phyloP scores from a whole-genome alignment of 2,797 vertebrate species.

The Chromis chromis region DNA sequence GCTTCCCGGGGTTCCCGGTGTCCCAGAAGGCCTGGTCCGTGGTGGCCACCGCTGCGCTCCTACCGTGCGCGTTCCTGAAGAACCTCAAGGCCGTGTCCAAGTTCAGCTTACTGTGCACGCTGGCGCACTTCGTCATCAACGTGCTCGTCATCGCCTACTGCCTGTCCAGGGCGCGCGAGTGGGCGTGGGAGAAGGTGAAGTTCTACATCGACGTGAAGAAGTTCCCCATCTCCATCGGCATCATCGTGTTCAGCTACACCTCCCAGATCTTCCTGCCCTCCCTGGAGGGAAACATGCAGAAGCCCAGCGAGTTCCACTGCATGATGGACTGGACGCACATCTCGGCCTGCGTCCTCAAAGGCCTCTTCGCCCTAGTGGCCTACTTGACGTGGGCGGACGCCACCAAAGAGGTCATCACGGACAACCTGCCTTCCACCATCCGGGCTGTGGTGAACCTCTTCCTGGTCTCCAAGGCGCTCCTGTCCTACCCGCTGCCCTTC shows the following conservation, averaged over 20 bases:
- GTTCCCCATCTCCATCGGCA: slow-evolving; percentile 95
- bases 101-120: slow-evolving; percentile 94
- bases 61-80: slow-evolving; percentile 94
- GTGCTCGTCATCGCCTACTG: slow-evolving; percentile 95
- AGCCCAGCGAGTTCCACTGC: slow-evolving; percentile 93
- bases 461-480: slow-evolving; percentile 92
- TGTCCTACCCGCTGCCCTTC: slow-evolving; percentile 94
- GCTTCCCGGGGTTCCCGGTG: slow-evolving; percentile 91
- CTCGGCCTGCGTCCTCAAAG: slow-evolving; percentile 93
- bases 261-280: slow-evolving; percentile 97
- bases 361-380: slow-evolving; percentile 94
- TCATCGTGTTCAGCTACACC: slow-evolving; percentile 98
- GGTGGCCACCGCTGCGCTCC: slow-evolving; percentile 89
- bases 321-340: slow-evolving; percentile 99
- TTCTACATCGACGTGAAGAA: slow-evolving; percentile 98
- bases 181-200: slow-evolving; percentile 98
- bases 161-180: slow-evolving; percentile 92
- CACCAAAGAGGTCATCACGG: slow-evolving; percentile 96
- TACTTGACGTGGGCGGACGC: slow-evolving; percentile 96
- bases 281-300: slow-evolving; percentile 95
- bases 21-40: slow-evolving; percentile 97
- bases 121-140: slow-evolving; percentile 95
- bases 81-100: slow-evolving; percentile 96
- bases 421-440: slow-evolving; percentile 94
- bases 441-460: slow-evolving; percentile 94